Base-by-base conservation (phyloP, 53 echinoderm and acorn worm species). In the Echinometra lucunter region DNA sequence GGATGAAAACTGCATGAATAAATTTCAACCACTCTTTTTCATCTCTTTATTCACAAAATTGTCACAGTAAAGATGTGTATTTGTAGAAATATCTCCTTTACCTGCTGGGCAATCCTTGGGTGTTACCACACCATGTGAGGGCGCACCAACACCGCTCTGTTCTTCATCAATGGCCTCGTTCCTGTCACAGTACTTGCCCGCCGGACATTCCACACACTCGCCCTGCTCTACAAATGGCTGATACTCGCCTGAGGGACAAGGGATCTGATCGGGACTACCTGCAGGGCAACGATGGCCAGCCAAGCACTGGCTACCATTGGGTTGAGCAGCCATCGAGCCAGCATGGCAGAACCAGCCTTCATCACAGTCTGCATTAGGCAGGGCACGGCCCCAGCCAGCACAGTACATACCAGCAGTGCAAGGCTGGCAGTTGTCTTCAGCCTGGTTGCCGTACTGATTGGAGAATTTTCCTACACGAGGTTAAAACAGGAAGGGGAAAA, bases 51-150 rank as follows among this genome's bases (percentile, higher is more conserved):
- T 56, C 13, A 56, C 56, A 56, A 13, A 56, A 56, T 9, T 7
- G 56, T 9, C 8, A 13, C 56, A 9, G 13, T 56, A 56, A 56
- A 9, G 56, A 9, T 9, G 8, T 56, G 56, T 56, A 56, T 9
- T 56, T 13, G 56, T 56, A 13, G 15, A 58, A 63, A 63, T 63
- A 63, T 63, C 38, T 4, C 21, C 12, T 49, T 63, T 90, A 97
- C 97, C 98, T 96, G 97, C 98, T 19, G 99, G 99, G 58, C 99
- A 99, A 44, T 96, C 98, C 88, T 99, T 99, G 23, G 99, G 98
- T 5, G 97, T 98, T 32, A 99, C 99, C 7, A 99, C 99, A 47
- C 99, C 99, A 96, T 99, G 99, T 0, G 99, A 98, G 66, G 98
- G 97, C 69, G 95, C 99, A 49, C 95, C 94, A 23, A 98, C 95